phyloP scores from a whole-genome alignment of 2,888 invertebrate species.

The Sphaerophoria taeniata region DNA sequence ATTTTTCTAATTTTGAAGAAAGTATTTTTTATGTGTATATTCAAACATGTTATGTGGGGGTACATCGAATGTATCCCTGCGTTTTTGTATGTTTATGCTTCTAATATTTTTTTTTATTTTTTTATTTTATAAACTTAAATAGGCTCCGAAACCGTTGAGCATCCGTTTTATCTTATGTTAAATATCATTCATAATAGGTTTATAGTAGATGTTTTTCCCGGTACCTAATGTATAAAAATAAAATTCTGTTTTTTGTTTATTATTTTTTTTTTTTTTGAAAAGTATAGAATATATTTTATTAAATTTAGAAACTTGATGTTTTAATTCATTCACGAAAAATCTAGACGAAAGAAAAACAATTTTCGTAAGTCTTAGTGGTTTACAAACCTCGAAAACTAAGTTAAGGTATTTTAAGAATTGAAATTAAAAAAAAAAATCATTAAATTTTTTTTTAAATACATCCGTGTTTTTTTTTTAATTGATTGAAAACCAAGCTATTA shows the following conservation, averaged over 20 bases:
- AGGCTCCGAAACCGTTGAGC: slow-evolving; percentile 83
- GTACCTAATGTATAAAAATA: slow-evolving; percentile 53
- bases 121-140: slow-evolving; percentile 74
- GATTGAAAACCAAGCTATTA: background rate
- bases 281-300: slow-evolving; percentile 5
- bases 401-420: background rate
- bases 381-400: background rate
- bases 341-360: slow-evolving; percentile 1
- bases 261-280: slow-evolving; percentile 11
- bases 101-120: slow-evolving; percentile 48
- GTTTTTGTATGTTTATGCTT: slow-evolving; percentile 50
- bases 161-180: slow-evolving; percentile 77
- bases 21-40: slow-evolving; percentile 68
- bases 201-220: slow-evolving; percentile 46
- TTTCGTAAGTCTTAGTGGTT: background rate
- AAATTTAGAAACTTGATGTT: slow-evolving; percentile 28
- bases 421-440: background rate
- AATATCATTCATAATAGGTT: slow-evolving; percentile 61
- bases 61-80: slow-evolving; percentile 62
- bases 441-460: background rate
- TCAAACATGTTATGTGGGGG: slow-evolving; percentile 51
- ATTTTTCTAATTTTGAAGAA: slow-evolving; percentile 75
- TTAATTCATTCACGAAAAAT: slow-evolving; percentile 5
- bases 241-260: background rate
- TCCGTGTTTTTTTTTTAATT: background rate